Evolutionary conservation across 2,113 vertebrate species (phyloP).

Genomic region (Silurus meridionalis): DNA sequence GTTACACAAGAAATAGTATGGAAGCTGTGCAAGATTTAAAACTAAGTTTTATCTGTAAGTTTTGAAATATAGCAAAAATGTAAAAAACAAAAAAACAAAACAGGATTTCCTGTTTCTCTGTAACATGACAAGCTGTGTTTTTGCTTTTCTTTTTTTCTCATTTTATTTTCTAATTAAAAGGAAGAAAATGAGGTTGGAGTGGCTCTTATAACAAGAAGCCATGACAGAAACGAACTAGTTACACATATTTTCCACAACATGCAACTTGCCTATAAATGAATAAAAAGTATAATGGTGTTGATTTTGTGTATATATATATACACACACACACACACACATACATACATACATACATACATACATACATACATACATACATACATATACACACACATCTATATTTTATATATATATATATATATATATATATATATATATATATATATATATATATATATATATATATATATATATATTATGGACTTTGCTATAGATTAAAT

Average conservation of each 20-base stretch:
- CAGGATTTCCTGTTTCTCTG: neutral
- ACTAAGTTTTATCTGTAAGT: neutral
- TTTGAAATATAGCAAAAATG: neutral
- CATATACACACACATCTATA: no score
- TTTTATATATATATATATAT: no score
- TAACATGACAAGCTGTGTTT: neutral
- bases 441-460: no score
- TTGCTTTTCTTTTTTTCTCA: neutral
- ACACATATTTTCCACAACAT: neutral
- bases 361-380: no score
- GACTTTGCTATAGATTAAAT: neutral
- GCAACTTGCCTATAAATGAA: neutral
- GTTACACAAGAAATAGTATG: neutral
- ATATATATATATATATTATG: no score
- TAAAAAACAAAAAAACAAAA: no score
- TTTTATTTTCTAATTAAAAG: neutral
- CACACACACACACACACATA: no score
- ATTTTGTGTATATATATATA: neutral
- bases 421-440: no score
- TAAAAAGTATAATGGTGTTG: neutral
- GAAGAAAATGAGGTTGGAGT: neutral
- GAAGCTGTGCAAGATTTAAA: neutral
- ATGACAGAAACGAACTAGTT: neutral
- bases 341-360: no score
- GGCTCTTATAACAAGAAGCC: neutral